These are phyloP conservation scores for Hycleus cichorii DNA, from an alignment of 1,140 invertebrate species.

Conservation along the genomic window DNA sequence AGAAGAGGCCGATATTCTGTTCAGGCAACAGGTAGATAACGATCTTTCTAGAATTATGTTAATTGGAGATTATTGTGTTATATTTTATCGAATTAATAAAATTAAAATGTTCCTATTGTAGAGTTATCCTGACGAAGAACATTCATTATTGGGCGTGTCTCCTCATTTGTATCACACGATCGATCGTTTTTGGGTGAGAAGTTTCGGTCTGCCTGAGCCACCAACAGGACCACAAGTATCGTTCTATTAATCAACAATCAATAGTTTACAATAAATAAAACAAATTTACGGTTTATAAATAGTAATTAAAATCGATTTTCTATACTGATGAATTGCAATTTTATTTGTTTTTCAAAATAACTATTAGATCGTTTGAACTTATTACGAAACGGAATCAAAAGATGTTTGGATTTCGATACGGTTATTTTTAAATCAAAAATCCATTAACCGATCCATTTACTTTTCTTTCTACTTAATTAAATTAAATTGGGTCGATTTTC, in stretches of 20 bases:
- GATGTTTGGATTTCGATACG: no score
- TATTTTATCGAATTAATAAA: neutral
- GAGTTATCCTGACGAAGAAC: conserved; percentile 91
- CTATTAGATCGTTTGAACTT: no score
- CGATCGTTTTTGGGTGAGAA: conserved; percentile 47
- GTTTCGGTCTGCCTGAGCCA: conserved; percentile 16
- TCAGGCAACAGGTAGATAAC: conserved; percentile 70
- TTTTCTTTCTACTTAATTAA: no score
- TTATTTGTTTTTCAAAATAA: no score
- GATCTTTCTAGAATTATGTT: neutral
- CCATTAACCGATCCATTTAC: neutral
- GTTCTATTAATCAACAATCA: no score
- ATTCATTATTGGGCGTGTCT: conserved; percentile 65
- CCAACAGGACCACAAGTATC: neutral
- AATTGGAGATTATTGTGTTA: conserved; percentile 6
- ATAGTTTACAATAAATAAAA: no score
- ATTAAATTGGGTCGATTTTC: no score
- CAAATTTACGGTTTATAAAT: no score
- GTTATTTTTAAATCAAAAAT: neutral
- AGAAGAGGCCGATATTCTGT: conserved; percentile 71
- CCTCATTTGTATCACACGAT: conserved; percentile 83
- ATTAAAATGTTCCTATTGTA: conserved; percentile 44
- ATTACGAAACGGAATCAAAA: no score
- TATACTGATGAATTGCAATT: neutral
- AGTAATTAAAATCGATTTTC: no score